phyloP scores from a whole-genome alignment of 2,888 invertebrate genomes.

The Scrobipalpa costella region DNA sequence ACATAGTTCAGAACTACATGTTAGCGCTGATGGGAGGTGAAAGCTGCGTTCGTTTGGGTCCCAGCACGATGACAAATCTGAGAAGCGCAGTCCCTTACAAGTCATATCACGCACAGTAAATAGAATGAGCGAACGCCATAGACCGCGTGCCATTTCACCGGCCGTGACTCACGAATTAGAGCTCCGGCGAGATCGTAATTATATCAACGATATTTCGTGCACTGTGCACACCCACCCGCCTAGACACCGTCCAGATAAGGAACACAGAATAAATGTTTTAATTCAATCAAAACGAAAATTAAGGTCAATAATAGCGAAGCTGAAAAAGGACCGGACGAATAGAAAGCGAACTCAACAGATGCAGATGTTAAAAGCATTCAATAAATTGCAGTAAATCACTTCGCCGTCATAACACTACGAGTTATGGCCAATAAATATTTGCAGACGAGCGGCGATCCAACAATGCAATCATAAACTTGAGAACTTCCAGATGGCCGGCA shows the following conservation, averaged over 20 bases:
- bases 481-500: constrained; percentile 10
- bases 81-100: constrained; percentile 57
- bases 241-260: constrained; percentile 49
- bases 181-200: constrained; percentile 73
- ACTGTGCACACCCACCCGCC: constrained; percentile 57
- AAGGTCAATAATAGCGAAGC: constrained; percentile 51
- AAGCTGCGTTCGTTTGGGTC: constrained; percentile 48
- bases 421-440: constrained; percentile 39
- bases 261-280: constrained; percentile 58
- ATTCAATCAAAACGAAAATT: constrained; percentile 65
- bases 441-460: constrained; percentile 34
- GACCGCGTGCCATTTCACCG: constrained; percentile 70
- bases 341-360: constrained; percentile 10
- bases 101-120: constrained; percentile 70
- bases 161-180: constrained; percentile 80
- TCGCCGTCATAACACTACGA: constrained; percentile 32
- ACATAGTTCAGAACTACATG: constrained; percentile 42
- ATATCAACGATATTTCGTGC: constrained; percentile 71
- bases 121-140: constrained; percentile 63
- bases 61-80: constrained; percentile 56
- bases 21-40: constrained; percentile 58
- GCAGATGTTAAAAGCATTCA: constrained; percentile 10
- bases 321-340: constrained; percentile 29
- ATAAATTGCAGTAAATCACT: constrained; percentile 25
- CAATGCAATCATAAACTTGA: constrained; percentile 21